A percentile compares a stretch with the other conserved stretches of the same genome.
Evolutionary conservation across 2,113 vertebrate species (phyloP).

Genomic region (Burhinus bistriatus): DNA sequence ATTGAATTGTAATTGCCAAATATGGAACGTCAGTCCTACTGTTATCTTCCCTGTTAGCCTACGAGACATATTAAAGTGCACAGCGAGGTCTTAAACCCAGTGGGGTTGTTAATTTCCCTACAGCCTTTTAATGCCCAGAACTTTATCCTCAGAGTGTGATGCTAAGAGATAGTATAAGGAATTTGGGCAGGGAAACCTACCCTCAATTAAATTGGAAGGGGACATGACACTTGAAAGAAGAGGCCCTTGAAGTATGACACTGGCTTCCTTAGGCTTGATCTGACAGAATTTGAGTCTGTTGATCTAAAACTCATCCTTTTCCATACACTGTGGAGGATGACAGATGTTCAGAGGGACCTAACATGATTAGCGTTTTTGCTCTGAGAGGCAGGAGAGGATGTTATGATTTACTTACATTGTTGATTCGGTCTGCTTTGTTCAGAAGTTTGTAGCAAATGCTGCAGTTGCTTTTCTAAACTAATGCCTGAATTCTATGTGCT

Average conservation of each 20-base stretch:
- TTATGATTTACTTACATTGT: conserved; percentile 45
- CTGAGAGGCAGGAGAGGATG: not conserved
- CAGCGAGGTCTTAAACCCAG: not conserved
- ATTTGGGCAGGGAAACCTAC: not conserved
- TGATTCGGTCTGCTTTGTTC: conserved; percentile 29
- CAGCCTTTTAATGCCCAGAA: not conserved
- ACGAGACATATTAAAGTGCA: not conserved
- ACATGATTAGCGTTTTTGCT: conserved; percentile 10
- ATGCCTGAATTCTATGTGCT: not conserved
- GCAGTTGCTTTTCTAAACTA: conserved; percentile 8
- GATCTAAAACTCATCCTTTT: conserved; percentile 32
- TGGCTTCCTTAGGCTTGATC: not conserved
- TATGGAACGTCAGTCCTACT: not conserved
- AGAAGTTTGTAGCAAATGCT: conserved; percentile 20
- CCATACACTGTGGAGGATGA: not conserved
- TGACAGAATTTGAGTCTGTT: not conserved
- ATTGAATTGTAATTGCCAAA: not conserved
- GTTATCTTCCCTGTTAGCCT: not conserved
- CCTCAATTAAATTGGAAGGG: not conserved
- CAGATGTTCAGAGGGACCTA: conserved; percentile 38
- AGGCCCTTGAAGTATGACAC: not conserved
- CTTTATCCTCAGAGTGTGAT: not conserved
- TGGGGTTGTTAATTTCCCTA: not conserved
- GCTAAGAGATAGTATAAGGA: not conserved
- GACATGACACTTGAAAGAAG: not conserved